Conservation (phyloP, 1,140 invertebrate genomes). For the Drosophila grimshawi region DNA sequence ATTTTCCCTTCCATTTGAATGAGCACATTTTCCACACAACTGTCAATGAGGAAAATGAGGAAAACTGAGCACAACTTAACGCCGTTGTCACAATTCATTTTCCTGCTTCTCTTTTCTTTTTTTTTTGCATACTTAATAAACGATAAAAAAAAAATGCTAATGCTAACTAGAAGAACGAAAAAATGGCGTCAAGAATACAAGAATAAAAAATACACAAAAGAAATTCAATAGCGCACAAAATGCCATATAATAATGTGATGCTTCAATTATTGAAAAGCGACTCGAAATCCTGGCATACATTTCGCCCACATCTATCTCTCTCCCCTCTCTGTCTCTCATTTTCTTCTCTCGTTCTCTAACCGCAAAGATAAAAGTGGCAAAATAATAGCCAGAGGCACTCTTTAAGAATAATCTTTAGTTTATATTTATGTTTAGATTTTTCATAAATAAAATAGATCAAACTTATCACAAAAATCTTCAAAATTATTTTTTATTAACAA, state of each 20-base stretch:
- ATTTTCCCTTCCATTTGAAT: constrained; percentile 79
- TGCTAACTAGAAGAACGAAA: constrained; percentile 29
- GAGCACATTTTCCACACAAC: constrained; percentile 81
- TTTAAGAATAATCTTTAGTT: too few relatives aligned
- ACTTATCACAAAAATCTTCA: too few relatives aligned
- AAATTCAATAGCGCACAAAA: constrained; percentile 38
- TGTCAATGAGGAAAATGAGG: constrained; percentile 61
- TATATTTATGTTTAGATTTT: too few relatives aligned
- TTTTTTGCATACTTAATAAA: constrained; percentile 69
- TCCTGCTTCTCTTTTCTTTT: constrained; percentile 27
- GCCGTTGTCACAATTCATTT: constrained; percentile 70
- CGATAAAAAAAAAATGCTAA: constrained; percentile 56
- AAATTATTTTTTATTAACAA: too few relatives aligned
- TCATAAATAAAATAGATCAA: too few relatives aligned
- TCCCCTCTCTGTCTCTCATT: too few relatives aligned
- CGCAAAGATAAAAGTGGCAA: too few relatives aligned
- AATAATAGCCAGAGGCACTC: too few relatives aligned
- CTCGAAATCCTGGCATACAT: not conserved
- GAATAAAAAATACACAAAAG: not conserved
- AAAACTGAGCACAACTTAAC: constrained; percentile 35
- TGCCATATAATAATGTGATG: constrained; percentile 20
- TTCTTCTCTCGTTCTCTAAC: too few relatives aligned
- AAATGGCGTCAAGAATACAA: constrained; percentile 41
- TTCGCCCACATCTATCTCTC: not conserved
- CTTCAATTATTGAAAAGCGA: constrained; percentile 19